phyloP scores from a whole-genome alignment of 2,888 invertebrate genomes.

The Harpagoxenus sublaevis region DNA sequence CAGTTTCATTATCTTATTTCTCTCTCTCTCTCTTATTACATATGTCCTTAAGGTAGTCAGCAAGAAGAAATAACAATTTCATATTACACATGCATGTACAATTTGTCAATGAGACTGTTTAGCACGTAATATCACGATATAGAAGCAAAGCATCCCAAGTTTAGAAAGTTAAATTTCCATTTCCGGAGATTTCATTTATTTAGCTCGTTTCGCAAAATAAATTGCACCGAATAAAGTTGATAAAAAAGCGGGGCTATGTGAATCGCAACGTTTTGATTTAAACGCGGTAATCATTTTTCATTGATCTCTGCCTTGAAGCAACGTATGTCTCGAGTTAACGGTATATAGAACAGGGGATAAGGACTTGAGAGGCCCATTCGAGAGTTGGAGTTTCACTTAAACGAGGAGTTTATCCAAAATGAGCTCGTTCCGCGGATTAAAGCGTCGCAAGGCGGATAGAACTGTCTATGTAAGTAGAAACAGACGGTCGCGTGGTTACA shows the following conservation, averaged over 20 bases:
- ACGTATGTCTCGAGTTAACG: background rate
- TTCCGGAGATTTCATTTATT: background rate
- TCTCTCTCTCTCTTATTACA: no score
- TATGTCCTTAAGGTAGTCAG: background rate
- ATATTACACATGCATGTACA: background rate
- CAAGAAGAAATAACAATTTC: background rate
- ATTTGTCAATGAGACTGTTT: background rate
- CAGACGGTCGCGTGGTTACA: constrained; percentile 60
- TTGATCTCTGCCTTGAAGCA: background rate
- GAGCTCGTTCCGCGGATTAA: constrained; percentile 76
- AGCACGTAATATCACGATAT: background rate
- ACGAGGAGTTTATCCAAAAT: constrained; percentile 77
- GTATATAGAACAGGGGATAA: constrained; percentile 47
- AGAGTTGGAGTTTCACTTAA: constrained; percentile 74
- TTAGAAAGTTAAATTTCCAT: background rate
- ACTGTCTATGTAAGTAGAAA: constrained; percentile 66
- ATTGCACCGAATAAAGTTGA: background rate
- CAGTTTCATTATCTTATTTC: background rate
- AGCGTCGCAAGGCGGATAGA: constrained; percentile 68
- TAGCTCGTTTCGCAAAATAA: background rate
- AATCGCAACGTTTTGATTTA: constrained; percentile 32
- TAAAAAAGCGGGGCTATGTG: background rate
- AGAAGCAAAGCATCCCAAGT: background rate
- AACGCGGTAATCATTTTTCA: constrained; percentile 10
- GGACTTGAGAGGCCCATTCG: constrained; percentile 63